Evolutionary conservation across 1,140 invertebrate genomes (phyloP), one percentile per base, ranked within the genome.

Genomic region (Apis dorsata): DNA sequence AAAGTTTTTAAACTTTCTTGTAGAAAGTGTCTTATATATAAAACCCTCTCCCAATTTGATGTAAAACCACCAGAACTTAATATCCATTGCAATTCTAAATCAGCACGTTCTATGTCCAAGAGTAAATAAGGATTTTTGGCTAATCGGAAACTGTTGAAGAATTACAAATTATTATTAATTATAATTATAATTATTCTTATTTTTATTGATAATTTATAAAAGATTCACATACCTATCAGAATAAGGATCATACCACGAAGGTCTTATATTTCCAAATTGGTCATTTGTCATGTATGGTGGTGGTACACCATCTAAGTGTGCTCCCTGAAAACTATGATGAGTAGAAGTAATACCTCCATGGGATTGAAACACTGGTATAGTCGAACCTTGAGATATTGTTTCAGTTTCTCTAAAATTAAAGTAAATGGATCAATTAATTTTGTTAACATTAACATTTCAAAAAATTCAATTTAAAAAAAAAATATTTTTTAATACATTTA

Each of bases 1-100:
- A 99, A 93, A 79, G 95, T 96, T 89, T 96, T 95, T 69, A 98
- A 96, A 55, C 96, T 95, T 78, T 96, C 94, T 93, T 97, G 96
- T 74, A 99, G 92, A 79, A 95, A 95, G 15, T 94, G 85, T 74
- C 95, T 89, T 68, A 94, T 92, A 28, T 92, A 91, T 21, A 91
- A 90, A 59, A 96, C 94, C 59, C 93, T 92, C 3, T 94, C 94
- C 95, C 95, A 95, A 89, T 94, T 89, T 55, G 90, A 70, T n/a
- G 84, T 84, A 21, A 94, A 87, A 66, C 91, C 90, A 24, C 94
- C 94, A 4, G 93, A 94, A 89, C 92, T 94, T 71, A 95, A 86
- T 70, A 95, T 93, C 86, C 92, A 94, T 83, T 95, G 94, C 53
- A 96, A 85, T 89, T 95, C 95, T 55, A 93, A 91, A 90, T 96